phyloP scores from a whole-genome alignment of 2,113 vertebrate genomes.

The Choloepus hoffmanni region DNA sequence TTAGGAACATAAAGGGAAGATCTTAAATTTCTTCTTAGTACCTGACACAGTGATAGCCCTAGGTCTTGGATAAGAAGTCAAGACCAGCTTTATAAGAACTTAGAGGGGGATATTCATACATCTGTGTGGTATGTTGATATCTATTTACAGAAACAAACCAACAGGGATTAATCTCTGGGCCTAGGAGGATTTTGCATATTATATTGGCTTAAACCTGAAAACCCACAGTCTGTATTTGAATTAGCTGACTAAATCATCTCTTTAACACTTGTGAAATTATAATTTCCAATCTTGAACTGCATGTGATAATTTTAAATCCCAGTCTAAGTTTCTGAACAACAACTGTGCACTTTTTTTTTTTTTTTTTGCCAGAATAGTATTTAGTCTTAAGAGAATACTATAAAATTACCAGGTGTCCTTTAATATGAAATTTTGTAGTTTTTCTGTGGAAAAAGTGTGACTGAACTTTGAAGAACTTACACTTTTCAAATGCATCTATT shows the following conservation, averaged over 20 bases:
- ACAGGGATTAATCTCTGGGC: background rate
- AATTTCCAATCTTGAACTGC: background rate
- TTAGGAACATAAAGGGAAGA: too few species aligned
- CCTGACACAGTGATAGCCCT: background rate
- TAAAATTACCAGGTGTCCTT: background rate
- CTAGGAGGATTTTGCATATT: slow-evolving; percentile 38
- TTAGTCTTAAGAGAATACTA: background rate
- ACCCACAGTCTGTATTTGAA: background rate
- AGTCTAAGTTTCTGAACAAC: background rate
- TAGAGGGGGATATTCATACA: background rate
- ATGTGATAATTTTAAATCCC: background rate
- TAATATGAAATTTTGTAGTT: background rate
- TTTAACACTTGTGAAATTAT: background rate
- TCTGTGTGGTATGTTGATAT: background rate
- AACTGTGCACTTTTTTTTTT: too few species aligned
- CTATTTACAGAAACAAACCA: background rate
- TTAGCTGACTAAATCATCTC: background rate
- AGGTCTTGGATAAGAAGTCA: background rate
- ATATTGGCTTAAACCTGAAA: background rate
- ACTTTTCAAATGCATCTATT: background rate
- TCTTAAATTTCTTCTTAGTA: background rate
- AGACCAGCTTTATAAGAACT: background rate
- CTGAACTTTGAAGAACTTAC: background rate
- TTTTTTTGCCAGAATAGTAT: too few species aligned
- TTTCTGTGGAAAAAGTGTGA: background rate